Base-by-base conservation (phyloP, 2,888 invertebrate genomes). In the Thymelicus acteon region DNA sequence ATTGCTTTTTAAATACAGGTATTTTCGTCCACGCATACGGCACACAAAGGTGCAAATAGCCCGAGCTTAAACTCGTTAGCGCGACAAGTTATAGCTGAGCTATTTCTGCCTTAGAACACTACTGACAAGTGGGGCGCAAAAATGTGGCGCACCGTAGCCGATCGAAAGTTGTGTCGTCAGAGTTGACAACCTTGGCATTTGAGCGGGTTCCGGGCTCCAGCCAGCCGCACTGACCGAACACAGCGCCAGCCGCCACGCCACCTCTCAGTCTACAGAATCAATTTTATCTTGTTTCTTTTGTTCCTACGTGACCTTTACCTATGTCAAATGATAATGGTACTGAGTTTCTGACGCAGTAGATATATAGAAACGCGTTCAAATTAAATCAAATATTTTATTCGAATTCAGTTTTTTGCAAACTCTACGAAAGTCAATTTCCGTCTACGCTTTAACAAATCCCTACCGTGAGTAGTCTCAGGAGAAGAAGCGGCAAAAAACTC, bases 151-250 rank as follows among this genome's bases (percentile, higher is more conserved):
- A 54, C 85, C 82, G 66, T 86, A 60, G 85, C 86, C 79, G 85
- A 88, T 91, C 88, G 93, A 93, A 93, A 93, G 92, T 93, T 90
- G 89, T 91, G 92, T 91, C 91, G 92, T 91, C 91, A 90, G 87
- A 92, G 89, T 93, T 87, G 93, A 87, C 93, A 93, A 89, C 93
- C 93, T 93, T 93, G 93, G 93, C 93, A 93, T 93, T 93, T 93
- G 90, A 89, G 85, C 88, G 89, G 92, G 91, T 93, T 93, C 92
- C 93, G 93, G 86, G 81, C 57, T 57, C 54, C 24, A 24, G 10
- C 54, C 24, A 24, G 12, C 79, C 73, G 79, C 81, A 76, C 83
- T 85, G 88, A 84, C 90, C 89, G 31, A 31, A 31, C 19, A 19
- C 19, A 19, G 19, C 19, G 19, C 19, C 19, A 19, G 19, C 19